Base-by-base conservation (phyloP, 2,888 invertebrate species). In the Phortica magna region DNA sequence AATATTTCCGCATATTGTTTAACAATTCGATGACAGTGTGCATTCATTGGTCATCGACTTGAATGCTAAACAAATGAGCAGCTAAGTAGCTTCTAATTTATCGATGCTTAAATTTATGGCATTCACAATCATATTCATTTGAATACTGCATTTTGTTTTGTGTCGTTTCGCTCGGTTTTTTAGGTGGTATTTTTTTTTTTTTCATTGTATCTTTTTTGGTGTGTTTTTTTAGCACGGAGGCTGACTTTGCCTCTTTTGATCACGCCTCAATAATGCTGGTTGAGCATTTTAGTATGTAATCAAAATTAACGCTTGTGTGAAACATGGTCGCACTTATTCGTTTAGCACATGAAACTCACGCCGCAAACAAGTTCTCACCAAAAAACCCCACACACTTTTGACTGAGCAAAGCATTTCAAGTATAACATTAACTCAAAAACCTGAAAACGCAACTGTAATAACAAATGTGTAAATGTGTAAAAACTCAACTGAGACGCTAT, bases 11-110 rank as follows among this genome's bases (percentile, higher is more conserved):
- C 80, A 83, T 80, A 84, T 87, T 82, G 83, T 82, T 84, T 82
- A 84, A 83, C 82, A 84, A 87, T 87, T 82, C 74, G 76, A 76
- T 81, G 78, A 80, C n/a, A 31, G 81, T 80, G 77, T n/a, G 59
- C 19, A 19, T 48, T 59, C 59, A 59, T 61, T 79, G 76, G 79
- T 77, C 77, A 80, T 81, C n/a, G 42, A 48, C 4, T 42, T 31
- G 43, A 57, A 22, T 53, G 31, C 74, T 76, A 71, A 57, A 78
- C 48, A 59, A 77, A 78, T 78, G 68, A 73, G 75, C 10, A 31
- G 67, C 78, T 83, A 83, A 86, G 82, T 88, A 82, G 79, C 80
- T 82, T 82, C 82, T 86, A 89, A 89, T 89, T 86, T 87, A 86
- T 85, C 81, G 80, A 77, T 53, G 70, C 70, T 71, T n/a, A 55